Conservation (phyloP, 2,888 invertebrate species). For the Parnassius orleans region DNA sequence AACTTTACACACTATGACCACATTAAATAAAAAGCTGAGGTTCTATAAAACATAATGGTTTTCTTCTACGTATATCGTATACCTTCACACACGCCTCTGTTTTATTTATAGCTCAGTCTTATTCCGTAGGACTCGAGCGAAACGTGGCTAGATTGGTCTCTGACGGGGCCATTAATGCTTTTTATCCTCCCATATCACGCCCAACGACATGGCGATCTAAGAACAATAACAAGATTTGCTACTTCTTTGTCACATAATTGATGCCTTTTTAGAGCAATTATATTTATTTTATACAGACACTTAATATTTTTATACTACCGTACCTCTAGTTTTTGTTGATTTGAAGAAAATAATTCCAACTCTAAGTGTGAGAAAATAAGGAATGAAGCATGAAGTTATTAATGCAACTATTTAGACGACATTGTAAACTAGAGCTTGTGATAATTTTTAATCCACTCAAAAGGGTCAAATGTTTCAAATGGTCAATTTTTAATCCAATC, state of each 20-base stretch:
- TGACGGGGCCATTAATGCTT: constrained; percentile 10
- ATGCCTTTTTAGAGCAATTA: neutral
- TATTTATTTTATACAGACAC: no score
- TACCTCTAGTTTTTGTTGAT: no score
- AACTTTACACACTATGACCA: no score
- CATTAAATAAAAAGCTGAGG: no score
- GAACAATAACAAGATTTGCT: constrained; percentile 11
- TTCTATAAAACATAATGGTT: no score
- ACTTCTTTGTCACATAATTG: constrained; percentile 10
- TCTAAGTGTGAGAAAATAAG: neutral
- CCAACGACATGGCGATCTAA: constrained; percentile 11
- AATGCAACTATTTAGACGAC: neutral
- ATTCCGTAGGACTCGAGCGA: neutral
- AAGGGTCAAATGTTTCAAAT: no score
- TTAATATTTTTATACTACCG: no score
- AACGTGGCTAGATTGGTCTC: constrained; percentile 4
- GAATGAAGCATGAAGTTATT: neutral
- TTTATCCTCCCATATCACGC: constrained; percentile 3
- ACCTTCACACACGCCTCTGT: neutral
- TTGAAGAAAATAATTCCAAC: no score
- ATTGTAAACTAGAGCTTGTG: no score
- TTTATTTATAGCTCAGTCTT: neutral
- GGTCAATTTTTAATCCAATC: no score
- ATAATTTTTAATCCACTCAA: no score
- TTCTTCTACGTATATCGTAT: no score